phyloP scores from a whole-genome alignment of 2,113 vertebrate species.

The Willisornis vidua region DNA sequence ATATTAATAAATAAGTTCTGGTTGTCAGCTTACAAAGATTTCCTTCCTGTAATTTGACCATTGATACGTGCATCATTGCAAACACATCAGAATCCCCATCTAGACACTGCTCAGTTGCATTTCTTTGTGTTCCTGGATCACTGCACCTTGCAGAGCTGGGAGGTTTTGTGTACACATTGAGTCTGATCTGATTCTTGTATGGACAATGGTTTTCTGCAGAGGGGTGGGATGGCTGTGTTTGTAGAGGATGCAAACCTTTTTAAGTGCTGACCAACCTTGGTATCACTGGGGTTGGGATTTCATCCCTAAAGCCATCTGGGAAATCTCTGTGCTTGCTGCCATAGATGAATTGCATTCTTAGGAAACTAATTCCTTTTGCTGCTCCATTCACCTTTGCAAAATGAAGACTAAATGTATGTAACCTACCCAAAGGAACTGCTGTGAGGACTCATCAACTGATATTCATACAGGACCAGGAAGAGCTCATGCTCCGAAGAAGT shows the following conservation, averaged over 20 bases:
- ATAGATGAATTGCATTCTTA: neutral
- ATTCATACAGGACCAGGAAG: neutral
- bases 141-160: neutral
- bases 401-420: neutral
- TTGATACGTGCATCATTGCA: neutral
- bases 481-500: neutral
- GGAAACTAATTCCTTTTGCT: neutral
- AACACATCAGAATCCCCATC: neutral
- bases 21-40: slow-evolving; percentile 38
- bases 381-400: neutral
- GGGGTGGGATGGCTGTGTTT: neutral
- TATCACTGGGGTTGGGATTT: neutral
- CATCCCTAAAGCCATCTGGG: neutral
- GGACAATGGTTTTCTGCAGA: neutral
- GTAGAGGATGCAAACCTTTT: neutral
- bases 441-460: neutral
- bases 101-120: neutral
- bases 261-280: neutral
- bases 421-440: neutral
- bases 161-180: neutral
- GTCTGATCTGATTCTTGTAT: neutral
- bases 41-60: slow-evolving; percentile 44
- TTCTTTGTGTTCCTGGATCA: slow-evolving; percentile 5
- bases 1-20: slow-evolving; percentile 74
- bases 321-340: neutral